Evolutionary conservation across 1,140 invertebrate species (phyloP).

Genomic region (Araneus ventricosus): DNA sequence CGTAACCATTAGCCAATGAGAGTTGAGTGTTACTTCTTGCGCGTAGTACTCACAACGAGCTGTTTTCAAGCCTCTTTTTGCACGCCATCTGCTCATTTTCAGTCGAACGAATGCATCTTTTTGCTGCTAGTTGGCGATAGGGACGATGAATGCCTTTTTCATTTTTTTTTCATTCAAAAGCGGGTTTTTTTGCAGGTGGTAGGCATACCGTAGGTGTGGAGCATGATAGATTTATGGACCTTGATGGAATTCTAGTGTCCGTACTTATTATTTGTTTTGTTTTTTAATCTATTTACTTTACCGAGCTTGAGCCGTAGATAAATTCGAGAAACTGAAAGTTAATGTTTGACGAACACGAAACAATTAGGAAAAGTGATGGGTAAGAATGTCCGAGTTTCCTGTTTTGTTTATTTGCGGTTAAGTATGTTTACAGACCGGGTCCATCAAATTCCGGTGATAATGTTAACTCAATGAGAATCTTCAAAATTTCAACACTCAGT

Average conservation of each 20-base stretch:
- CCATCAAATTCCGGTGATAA: too few relatives aligned
- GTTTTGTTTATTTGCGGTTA: too few relatives aligned
- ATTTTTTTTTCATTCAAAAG: too few relatives aligned
- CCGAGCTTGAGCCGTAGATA: background rate
- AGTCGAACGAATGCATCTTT: background rate
- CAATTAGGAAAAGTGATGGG: background rate
- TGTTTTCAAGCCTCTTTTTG: background rate
- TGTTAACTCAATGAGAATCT: too few relatives aligned
- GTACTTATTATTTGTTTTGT: background rate
- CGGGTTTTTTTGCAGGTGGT: background rate
- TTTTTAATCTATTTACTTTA: background rate
- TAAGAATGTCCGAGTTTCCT: too few relatives aligned
- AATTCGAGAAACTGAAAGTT: background rate
- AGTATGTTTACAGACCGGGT: too few relatives aligned
- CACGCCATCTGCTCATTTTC: conserved; percentile 28
- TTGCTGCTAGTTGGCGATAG: background rate
- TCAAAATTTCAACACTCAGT: too few relatives aligned
- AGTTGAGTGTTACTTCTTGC: background rate
- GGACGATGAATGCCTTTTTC: background rate
- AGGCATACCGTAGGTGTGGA: background rate
- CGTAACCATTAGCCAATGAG: background rate
- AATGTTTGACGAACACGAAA: background rate
- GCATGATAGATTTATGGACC: background rate
- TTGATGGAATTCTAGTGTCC: background rate
- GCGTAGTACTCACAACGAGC: background rate